Percentiles rank a stretch among this genome's conserved stretches.
phyloP scores from a whole-genome alignment of 1,140 invertebrate species.

The Cyrtorhinus lividipennis region DNA sequence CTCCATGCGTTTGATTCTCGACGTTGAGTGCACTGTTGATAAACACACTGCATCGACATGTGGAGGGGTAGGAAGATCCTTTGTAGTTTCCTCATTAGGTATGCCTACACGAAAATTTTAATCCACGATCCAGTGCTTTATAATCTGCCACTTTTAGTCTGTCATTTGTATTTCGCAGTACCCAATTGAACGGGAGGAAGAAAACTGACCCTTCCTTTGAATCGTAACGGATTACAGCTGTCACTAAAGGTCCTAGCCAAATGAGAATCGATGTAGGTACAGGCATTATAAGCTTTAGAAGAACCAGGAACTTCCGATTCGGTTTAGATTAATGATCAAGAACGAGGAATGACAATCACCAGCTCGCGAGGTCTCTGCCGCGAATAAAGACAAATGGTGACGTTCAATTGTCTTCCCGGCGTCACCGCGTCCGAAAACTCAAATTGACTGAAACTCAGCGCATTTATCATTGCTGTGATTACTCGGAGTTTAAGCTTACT shows the following conservation, averaged over 20 bases:
- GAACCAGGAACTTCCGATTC: background rate
- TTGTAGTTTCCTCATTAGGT: too few species aligned
- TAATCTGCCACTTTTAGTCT: too few species aligned
- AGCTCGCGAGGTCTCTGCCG: background rate
- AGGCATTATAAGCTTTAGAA: background rate
- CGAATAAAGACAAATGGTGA: background rate
- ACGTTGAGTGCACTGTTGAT: too few species aligned
- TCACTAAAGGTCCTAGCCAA: background rate
- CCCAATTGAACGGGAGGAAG: too few species aligned
- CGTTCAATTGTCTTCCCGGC: background rate
- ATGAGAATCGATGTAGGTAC: conserved; percentile 1
- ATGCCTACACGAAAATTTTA: too few species aligned
- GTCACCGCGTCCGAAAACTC: background rate
- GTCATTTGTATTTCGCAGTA: too few species aligned
- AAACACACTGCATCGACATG: too few species aligned
- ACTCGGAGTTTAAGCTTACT: background rate
- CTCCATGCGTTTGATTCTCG: too few species aligned
- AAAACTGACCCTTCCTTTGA: too few species aligned
- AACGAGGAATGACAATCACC: background rate
- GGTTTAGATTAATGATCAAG: conserved; percentile 1
- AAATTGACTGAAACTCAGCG: conserved; percentile 9
- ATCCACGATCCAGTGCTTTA: too few species aligned
- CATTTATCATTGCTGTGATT: background rate
- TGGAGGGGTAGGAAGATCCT: too few species aligned
- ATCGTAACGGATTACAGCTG: too few species aligned